phyloP scores from a whole-genome alignment of 2,113 vertebrate genomes.

The Tringa solitaria region DNA sequence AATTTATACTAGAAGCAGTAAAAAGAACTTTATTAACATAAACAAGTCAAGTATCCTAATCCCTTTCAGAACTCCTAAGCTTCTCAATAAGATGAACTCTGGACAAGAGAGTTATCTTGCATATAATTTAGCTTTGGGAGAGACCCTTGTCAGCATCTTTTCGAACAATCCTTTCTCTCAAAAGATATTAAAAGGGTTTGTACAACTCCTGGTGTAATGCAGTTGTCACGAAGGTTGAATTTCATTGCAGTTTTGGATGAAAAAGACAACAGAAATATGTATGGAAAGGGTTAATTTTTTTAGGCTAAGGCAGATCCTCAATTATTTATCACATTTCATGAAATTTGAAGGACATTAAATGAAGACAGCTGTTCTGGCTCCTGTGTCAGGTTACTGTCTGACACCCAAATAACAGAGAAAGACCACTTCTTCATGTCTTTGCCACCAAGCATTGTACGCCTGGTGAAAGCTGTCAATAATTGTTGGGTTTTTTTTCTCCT shows the following conservation, averaged over 20 bases:
- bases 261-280: background rate
- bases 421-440: conserved; percentile 62
- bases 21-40: conserved; percentile 69
- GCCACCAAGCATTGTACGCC: conserved; percentile 24
- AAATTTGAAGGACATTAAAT: conserved; percentile 65
- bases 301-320: background rate
- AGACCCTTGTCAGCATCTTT: background rate
- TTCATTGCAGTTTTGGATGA: background rate
- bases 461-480: conserved; percentile 63
- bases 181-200: background rate
- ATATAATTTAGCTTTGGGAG: conserved; percentile 32
- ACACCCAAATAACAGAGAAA: conserved; percentile 60
- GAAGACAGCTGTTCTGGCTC: conserved; percentile 59
- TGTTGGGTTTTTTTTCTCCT: background rate
- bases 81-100: conserved; percentile 11
- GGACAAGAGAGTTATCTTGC: conserved; percentile 32
- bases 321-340: conserved; percentile 51
- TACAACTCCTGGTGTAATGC: background rate
- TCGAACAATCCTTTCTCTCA: conserved; percentile 1
- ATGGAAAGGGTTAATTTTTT: conserved; percentile 18
- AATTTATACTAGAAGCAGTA: conserved; percentile 59
- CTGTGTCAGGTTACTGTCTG: conserved; percentile 68
- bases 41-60: conserved; percentile 63
- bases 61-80: conserved; percentile 41
- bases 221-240: background rate